These are phyloP conservation scores for Tragelaphus buxtoni DNA, from an alignment of 2,113 vertebrate species.

Conservation along the genomic window DNA sequence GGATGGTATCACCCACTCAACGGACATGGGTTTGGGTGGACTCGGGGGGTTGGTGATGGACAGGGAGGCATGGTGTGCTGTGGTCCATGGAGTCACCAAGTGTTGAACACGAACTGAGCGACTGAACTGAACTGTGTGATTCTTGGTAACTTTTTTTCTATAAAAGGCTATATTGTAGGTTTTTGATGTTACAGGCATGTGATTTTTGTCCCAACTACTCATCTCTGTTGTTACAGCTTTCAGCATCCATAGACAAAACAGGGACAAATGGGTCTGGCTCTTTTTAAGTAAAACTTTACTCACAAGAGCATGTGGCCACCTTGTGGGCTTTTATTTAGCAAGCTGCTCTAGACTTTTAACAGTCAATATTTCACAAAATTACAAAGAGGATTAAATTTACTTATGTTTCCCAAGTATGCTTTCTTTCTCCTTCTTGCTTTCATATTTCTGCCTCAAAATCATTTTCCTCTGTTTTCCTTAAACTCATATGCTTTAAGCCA, in stretches of 20 bases:
- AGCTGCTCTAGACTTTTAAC: not conserved
- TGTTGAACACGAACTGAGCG: no score
- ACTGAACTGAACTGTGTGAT: not conserved
- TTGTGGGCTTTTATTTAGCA: not conserved
- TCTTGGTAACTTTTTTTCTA: not conserved
- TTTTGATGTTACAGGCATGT: not conserved
- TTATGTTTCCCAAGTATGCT: fast-evolving
- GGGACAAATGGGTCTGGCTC: not conserved
- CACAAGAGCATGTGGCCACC: not conserved
- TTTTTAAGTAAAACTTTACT: not conserved
- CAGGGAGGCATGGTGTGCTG: no score
- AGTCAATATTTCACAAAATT: not conserved
- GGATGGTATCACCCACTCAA: no score
- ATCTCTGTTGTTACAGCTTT: not conserved
- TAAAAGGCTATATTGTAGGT: not conserved
- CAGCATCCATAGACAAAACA: not conserved
- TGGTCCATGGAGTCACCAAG: no score
- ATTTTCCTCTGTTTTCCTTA: not conserved
- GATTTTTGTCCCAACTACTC: not conserved
- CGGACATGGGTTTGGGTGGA: no score
- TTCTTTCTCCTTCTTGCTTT: not conserved
- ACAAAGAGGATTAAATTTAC: not conserved
- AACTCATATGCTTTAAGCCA: not conserved
- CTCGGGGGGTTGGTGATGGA: no score
- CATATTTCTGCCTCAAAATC: not conserved